Percentiles rank a stretch among this genome's conserved stretches.
Evolutionary conservation across 2,113 vertebrate genomes (phyloP).

Genomic region (Bos indicus): DNA sequence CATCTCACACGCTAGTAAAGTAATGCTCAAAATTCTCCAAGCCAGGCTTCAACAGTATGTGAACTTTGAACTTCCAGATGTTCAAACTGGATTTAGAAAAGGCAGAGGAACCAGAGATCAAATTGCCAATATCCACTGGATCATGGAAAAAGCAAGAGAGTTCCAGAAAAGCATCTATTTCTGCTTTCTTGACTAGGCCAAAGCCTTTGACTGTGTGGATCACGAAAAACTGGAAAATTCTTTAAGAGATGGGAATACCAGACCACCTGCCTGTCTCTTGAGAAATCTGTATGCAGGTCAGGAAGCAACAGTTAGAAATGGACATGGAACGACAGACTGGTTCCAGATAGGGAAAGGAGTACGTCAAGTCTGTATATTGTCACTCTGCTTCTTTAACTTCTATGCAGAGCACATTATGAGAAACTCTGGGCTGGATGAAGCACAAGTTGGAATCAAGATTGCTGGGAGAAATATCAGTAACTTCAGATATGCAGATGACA

Average conservation of each 20-base stretch:
- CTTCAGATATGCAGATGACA: background rate
- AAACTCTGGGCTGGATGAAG: rapidly evolving
- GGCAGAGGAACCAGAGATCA: background rate
- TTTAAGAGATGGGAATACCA: background rate
- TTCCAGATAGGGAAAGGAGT: background rate
- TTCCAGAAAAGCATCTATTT: background rate
- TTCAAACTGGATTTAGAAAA: background rate
- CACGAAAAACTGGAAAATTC: background rate
- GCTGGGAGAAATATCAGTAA: background rate
- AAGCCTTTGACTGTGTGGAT: background rate
- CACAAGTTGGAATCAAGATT: background rate
- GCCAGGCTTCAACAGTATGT: background rate
- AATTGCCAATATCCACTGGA: background rate
- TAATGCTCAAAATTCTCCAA: background rate
- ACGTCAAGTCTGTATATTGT: background rate
- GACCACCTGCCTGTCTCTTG: background rate
- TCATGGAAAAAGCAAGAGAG: background rate
- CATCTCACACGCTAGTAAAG: background rate
- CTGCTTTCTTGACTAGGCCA: background rate
- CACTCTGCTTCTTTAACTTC: background rate
- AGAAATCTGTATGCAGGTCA: background rate
- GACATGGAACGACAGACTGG: background rate
- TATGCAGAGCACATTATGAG: background rate
- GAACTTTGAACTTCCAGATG: background rate
- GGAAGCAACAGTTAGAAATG: background rate